Conservation (phyloP, 2,797 vertebrate genomes). For the Dendrocincla tyrannina region DNA sequence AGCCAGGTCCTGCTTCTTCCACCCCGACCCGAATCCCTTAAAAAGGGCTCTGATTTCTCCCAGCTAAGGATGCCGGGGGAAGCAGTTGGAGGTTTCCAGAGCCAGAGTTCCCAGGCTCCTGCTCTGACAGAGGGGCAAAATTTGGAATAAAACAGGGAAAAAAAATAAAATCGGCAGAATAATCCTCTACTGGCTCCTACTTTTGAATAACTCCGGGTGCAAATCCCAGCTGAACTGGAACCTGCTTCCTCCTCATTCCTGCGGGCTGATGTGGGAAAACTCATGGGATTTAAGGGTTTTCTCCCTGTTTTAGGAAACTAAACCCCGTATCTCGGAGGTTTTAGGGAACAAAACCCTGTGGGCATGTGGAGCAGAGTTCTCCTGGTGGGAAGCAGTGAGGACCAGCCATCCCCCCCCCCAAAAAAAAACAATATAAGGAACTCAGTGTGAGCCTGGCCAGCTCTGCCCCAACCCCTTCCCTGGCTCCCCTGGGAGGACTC, state of each 20-base stretch:
- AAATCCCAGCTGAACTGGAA: neutral
- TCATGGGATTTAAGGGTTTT: neutral
- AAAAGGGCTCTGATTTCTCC: neutral
- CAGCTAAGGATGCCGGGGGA: neutral
- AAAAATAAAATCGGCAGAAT: neutral
- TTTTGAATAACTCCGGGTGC: neutral
- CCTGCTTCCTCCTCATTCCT: fast-evolving
- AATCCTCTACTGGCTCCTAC: neutral
- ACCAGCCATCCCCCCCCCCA: neutral
- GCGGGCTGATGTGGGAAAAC: fast-evolving
- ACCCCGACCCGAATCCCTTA: fast-evolving
- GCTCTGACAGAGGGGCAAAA: neutral
- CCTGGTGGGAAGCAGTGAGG: fast-evolving
- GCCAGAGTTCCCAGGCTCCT: neutral
- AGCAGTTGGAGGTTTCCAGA: neutral
- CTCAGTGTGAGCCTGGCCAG: neutral
- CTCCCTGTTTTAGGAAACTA: fast-evolving
- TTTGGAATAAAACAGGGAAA: fast-evolving
- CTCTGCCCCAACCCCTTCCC: neutral
- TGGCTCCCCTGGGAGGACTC: neutral
- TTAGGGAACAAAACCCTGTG: fast-evolving
- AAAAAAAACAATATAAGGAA: too few species aligned
- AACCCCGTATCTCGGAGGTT: neutral
- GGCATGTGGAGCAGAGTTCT: fast-evolving
- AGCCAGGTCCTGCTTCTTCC: neutral